Percentiles rank a stretch among this genome's conserved stretches.
phyloP scores from a whole-genome alignment of 37 sponge, comb jelly and placozoan genomes.

The Mnemiopsis leidyi region DNA sequence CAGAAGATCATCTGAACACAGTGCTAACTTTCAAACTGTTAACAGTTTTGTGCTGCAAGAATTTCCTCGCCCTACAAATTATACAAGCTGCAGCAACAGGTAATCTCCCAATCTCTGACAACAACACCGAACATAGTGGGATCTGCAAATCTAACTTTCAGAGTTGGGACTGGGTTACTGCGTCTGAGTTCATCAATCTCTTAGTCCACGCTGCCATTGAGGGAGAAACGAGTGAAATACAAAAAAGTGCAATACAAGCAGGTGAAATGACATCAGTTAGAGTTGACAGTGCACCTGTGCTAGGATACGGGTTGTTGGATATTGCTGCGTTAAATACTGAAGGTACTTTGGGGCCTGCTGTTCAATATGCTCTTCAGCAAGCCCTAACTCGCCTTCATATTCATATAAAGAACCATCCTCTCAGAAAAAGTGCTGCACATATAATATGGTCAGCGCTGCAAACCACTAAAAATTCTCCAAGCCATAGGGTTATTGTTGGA shows the following conservation, averaged over 20 bases:
- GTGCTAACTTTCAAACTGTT: not conserved
- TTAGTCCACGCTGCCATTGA: conserved; percentile 7
- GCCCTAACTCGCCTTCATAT: conserved; percentile 17
- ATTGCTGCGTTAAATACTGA: not conserved
- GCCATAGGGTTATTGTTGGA: conserved; percentile 51
- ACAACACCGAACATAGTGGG: not conserved
- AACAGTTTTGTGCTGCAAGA: conserved; percentile 6
- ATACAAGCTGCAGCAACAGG: conserved; percentile 49
- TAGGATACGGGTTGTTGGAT: conserved; percentile 42
- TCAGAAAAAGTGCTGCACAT: conserved; percentile 51
- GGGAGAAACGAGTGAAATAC: conserved; percentile 42
- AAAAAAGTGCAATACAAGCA: conserved; percentile 54
- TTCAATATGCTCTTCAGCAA: conserved; percentile 57
- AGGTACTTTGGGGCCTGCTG: not conserved
- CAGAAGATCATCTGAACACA: conserved; percentile 41
- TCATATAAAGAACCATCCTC: conserved; percentile 4
- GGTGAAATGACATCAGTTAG: conserved; percentile 51
- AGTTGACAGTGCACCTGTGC: conserved; percentile 35
- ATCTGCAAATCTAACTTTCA: not conserved
- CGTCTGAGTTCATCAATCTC: conserved; percentile 3
- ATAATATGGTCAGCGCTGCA: conserved; percentile 36
- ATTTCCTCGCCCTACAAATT: conserved; percentile 38
- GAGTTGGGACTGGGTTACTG: conserved; percentile 21
- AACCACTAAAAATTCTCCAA: not conserved
- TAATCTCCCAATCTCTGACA: conserved; percentile 4